Evolutionary conservation across 2,797 vertebrate genomes (phyloP).

Genomic region (Pogoniulus pusillus): DNA sequence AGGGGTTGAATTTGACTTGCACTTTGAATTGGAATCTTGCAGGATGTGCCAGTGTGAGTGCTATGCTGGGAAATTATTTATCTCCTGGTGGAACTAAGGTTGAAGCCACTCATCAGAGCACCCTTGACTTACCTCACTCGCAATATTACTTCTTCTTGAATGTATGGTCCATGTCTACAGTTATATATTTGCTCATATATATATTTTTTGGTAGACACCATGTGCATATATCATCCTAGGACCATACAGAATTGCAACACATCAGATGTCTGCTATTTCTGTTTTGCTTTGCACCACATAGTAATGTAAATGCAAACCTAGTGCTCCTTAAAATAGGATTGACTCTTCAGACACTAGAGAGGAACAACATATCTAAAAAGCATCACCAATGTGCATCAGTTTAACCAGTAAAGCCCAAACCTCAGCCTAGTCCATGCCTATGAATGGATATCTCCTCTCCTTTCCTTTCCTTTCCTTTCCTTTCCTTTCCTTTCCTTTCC

Average conservation of each 20-base stretch:
- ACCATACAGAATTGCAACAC: not conserved
- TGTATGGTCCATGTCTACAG: fast-evolving
- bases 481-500: not conserved
- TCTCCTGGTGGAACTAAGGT: not conserved
- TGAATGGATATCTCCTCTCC: not conserved
- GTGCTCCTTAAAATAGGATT: not conserved
- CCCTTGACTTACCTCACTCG: not conserved
- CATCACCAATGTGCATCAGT: not conserved
- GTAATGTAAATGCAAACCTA: not conserved
- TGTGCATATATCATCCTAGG: not conserved
- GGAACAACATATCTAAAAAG: not conserved
- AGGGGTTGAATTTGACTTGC: constrained; percentile 6
- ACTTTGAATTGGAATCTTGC: not conserved
- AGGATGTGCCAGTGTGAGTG: not conserved
- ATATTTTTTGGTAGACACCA: not conserved
- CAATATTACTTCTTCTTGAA: not conserved
- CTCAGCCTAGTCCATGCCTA: not conserved
- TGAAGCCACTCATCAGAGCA: not conserved
- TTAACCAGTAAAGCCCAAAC: not conserved
- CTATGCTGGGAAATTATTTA: not conserved
- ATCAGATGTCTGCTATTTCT: not conserved
- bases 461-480: not conserved
- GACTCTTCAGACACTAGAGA: not conserved
- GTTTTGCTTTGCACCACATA: not conserved
- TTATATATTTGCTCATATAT: not conserved